These are phyloP conservation scores for Drosophila virilis DNA, from an alignment of 1,140 invertebrate genomes.

Conservation along the genomic window DNA sequence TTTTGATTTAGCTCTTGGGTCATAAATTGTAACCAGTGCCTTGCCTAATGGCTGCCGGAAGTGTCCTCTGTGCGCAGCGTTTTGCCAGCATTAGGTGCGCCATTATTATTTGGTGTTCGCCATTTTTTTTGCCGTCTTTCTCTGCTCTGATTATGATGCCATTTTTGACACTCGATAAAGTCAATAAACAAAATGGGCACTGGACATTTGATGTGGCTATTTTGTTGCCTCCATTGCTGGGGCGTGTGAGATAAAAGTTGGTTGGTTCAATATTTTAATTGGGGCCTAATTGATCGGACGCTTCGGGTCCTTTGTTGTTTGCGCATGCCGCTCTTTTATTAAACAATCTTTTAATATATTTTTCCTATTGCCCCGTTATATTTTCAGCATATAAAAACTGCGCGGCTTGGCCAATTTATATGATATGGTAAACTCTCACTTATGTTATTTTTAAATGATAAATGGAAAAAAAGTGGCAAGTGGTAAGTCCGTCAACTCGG, in stretches of 20 bases:
- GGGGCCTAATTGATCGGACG: not conserved
- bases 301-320: constrained; percentile 35
- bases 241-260: constrained; percentile 8
- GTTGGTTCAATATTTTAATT: constrained; percentile 34
- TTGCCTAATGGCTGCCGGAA: constrained; percentile 38
- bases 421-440: constrained; percentile 55
- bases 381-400: constrained; percentile 43
- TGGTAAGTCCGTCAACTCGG: constrained; percentile 11
- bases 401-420: constrained; percentile 29
- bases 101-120: constrained; percentile 13
- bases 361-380: constrained; percentile 14
- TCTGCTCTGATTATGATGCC: constrained; percentile 60
- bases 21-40: constrained; percentile 52
- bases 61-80: constrained; percentile 14
- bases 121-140: constrained; percentile 17
- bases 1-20: constrained; percentile 63
- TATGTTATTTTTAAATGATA: constrained; percentile 30
- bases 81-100: constrained; percentile 3
- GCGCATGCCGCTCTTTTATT: constrained; percentile 22
- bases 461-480: constrained; percentile 17
- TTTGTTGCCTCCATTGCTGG: not conserved
- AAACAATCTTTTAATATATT: constrained; percentile 46
- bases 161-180: constrained; percentile 73
- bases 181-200: constrained; percentile 57
- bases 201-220: constrained; percentile 7